phyloP scores from a whole-genome alignment of 2,797 vertebrate genomes.

The Pitangus sulphuratus region DNA sequence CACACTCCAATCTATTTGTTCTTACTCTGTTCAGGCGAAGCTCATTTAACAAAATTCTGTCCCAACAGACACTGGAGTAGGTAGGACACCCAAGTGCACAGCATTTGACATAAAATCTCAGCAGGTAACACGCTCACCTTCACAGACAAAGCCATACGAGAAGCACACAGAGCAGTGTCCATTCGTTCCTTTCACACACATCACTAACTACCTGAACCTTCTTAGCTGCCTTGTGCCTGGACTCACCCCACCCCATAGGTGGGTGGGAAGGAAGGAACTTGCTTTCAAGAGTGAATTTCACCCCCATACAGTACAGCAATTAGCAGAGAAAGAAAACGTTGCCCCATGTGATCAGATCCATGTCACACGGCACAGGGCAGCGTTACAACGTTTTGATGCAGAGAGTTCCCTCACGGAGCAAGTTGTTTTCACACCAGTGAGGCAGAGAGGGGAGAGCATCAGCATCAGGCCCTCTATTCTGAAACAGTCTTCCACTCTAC shows the following conservation, averaged over 20 bases:
- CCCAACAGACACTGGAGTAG: constrained; percentile 62
- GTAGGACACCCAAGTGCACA: constrained; percentile 54
- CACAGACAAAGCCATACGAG: not conserved
- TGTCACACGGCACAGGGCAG: not conserved
- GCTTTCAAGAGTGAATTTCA: not conserved
- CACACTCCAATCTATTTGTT: not conserved
- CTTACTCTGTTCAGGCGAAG: constrained; percentile 74
- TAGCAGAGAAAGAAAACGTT: not conserved
- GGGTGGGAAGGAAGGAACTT: not conserved
- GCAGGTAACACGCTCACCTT: not conserved
- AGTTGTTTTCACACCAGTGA: not conserved
- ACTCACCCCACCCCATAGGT: not conserved
- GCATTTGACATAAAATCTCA: not conserved
- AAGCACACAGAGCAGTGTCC: no score
- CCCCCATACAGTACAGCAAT: not conserved
- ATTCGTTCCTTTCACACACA: accelerated
- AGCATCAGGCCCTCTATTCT: not conserved
- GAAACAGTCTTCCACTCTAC: not conserved
- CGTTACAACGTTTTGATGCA: not conserved
- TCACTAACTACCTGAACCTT: not conserved
- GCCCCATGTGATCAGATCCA: not conserved
- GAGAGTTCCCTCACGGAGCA: not conserved
- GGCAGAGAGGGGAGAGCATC: not conserved
- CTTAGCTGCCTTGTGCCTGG: not conserved
- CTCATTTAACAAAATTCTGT: constrained; percentile 77